A percentile compares a stretch with the other conserved stretches of the same genome.
phyloP scores from a whole-genome alignment of 2,113 vertebrate genomes.

The Misgurnus mizolepis region DNA sequence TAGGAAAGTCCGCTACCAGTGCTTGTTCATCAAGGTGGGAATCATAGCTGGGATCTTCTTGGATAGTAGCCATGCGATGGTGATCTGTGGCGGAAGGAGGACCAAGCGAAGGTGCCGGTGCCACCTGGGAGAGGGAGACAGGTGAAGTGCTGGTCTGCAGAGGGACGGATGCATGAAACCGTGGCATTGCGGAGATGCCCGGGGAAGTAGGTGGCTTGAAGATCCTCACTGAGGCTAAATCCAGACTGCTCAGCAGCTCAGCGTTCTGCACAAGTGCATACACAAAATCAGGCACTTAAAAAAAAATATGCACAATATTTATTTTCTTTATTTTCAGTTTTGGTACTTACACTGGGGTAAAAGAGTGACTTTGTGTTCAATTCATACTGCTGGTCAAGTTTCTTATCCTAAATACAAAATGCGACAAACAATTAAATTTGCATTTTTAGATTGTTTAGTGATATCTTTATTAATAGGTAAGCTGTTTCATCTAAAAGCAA shows the following conservation, averaged over 20 bases:
- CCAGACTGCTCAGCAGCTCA: conserved; percentile 92
- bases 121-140: background rate
- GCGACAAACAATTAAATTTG: background rate
- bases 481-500: background rate
- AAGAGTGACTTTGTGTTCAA: conserved; percentile 86
- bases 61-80: conserved; percentile 92
- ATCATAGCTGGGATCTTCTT: conserved; percentile 88
- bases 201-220: conserved; percentile 78
- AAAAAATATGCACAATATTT: background rate
- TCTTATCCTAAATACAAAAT: conserved; percentile 84
- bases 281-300: background rate
- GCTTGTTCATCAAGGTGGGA: conserved; percentile 80
- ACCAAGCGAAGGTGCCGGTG: conserved; percentile 41
- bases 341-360: conserved; percentile 87
- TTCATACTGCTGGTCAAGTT: conserved; percentile 88
- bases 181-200: conserved; percentile 50
- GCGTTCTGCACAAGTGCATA: conserved; percentile 78
- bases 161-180: conserved; percentile 72
- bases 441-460: background rate
- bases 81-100: conserved; percentile 65
- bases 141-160: conserved; percentile 58
- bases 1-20: conserved; percentile 85
- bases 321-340: background rate
- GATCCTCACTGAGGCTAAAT: conserved; percentile 87
- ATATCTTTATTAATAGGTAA: too few species aligned